phyloP scores from a whole-genome alignment of 2,113 vertebrate genomes.

The Erythrocercus mccallii region DNA sequence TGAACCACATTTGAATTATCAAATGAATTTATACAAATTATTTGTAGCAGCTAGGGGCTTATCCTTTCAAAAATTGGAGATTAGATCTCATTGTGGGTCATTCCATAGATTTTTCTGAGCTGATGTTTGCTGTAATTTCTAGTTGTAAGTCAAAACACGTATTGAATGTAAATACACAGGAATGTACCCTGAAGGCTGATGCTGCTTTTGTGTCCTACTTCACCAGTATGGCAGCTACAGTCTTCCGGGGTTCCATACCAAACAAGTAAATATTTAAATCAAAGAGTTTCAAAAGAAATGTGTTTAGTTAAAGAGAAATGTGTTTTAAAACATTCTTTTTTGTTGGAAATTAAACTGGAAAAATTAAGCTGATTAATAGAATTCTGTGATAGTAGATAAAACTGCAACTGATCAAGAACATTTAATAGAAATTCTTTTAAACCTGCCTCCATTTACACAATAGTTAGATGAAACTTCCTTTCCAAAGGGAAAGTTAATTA shows the following conservation, averaged over 20 bases:
- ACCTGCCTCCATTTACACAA: not conserved
- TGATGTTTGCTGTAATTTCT: not conserved
- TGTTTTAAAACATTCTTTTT: not conserved
- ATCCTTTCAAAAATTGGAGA: not conserved
- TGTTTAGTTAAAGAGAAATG: not conserved
- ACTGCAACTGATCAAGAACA: not conserved
- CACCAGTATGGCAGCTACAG: fast-evolving
- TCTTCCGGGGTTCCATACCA: not conserved
- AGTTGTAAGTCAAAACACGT: not conserved
- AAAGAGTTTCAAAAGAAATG: too few species aligned
- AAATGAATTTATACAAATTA: not conserved
- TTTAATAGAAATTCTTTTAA: not conserved
- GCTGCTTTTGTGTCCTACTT: not conserved
- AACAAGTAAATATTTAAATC: not conserved
- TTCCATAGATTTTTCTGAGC: not conserved
- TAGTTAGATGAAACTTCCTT: not conserved
- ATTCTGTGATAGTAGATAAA: not conserved
- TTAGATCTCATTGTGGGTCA: not conserved
- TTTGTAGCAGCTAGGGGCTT: not conserved
- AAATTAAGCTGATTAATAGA: not conserved
- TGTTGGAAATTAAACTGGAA: not conserved
- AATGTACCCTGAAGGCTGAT: not conserved
- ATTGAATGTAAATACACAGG: not conserved
- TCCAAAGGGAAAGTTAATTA: not conserved
- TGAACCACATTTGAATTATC: not conserved